Percentiles rank a stretch among this genome's conserved stretches.
phyloP scores from a whole-genome alignment of 2,113 vertebrate species.

The Larimichthys crocea region DNA sequence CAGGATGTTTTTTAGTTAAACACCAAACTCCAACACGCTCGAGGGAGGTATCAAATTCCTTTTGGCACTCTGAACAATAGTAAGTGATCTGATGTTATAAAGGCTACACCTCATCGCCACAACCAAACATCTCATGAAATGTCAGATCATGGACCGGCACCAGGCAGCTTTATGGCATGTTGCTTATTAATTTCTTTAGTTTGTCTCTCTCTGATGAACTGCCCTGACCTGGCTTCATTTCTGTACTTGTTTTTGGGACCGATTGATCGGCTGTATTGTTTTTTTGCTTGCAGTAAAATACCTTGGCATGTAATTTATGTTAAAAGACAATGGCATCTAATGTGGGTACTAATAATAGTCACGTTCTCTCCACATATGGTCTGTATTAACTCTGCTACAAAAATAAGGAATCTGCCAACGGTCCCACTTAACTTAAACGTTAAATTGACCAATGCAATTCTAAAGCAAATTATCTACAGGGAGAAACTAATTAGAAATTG shows the following conservation, averaged over 20 bases:
- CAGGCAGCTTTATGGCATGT: background rate
- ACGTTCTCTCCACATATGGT: conserved; percentile 61
- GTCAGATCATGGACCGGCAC: background rate
- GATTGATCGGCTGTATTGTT: background rate
- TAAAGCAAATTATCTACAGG: conserved; percentile 1
- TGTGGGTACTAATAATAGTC: conserved; percentile 54
- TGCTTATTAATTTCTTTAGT: background rate
- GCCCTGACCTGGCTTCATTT: background rate
- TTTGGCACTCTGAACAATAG: background rate
- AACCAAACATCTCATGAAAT: background rate
- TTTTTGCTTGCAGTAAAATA: conserved; percentile 42
- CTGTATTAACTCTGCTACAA: conserved; percentile 32
- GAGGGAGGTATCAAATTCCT: background rate
- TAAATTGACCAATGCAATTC: background rate
- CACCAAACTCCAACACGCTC: background rate
- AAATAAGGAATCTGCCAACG: conserved; percentile 7
- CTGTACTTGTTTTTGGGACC: background rate
- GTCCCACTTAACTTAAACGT: background rate
- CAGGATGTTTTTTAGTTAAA: background rate
- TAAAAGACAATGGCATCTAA: conserved; percentile 54
- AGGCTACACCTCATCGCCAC: background rate
- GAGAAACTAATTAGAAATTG: background rate
- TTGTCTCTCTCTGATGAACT: background rate
- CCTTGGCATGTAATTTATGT: conserved; percentile 2
- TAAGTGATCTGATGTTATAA: background rate